A percentile compares a stretch with the other conserved stretches of the same genome.
These are phyloP conservation scores for Microcebus tavaratra DNA, from an alignment of 2,113 vertebrate species.

Conservation along the genomic window DNA sequence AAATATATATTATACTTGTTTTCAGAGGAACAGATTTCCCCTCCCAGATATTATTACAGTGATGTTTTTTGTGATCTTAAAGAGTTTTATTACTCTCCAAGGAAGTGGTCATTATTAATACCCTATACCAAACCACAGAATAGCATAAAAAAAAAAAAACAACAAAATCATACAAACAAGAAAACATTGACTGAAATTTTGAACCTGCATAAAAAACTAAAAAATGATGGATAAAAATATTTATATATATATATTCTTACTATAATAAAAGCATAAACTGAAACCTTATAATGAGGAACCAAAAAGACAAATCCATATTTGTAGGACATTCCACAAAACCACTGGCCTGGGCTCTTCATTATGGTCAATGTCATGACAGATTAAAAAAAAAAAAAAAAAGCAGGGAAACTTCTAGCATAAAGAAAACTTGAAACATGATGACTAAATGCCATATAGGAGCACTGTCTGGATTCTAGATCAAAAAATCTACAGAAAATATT, in stretches of 20 bases:
- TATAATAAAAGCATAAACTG: background rate
- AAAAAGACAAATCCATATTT: background rate
- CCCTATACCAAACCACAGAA: background rate
- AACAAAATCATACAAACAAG: background rate
- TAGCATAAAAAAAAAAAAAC: slow-evolving; percentile 9
- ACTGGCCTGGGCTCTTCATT: background rate
- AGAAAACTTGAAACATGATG: background rate
- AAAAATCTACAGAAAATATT: background rate
- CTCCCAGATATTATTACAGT: slow-evolving; percentile 62
- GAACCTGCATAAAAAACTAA: background rate
- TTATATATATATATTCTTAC: background rate
- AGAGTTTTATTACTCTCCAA: slow-evolving; percentile 55
- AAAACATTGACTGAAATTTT: background rate
- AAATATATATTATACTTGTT: slow-evolving; percentile 78
- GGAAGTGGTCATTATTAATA: slow-evolving; percentile 47
- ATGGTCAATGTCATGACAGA: background rate
- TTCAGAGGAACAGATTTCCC: slow-evolving; percentile 80
- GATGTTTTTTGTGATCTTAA: slow-evolving; percentile 63
- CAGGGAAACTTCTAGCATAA: background rate
- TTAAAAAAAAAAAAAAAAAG: too few relatives aligned
- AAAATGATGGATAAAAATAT: background rate
- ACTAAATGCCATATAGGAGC: background rate
- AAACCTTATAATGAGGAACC: background rate
- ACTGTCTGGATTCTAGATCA: background rate
- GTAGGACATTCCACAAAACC: background rate